These are phyloP conservation scores for Archocentrus centrarchus DNA, from an alignment of 2,113 vertebrate genomes.

Conservation along the genomic window DNA sequence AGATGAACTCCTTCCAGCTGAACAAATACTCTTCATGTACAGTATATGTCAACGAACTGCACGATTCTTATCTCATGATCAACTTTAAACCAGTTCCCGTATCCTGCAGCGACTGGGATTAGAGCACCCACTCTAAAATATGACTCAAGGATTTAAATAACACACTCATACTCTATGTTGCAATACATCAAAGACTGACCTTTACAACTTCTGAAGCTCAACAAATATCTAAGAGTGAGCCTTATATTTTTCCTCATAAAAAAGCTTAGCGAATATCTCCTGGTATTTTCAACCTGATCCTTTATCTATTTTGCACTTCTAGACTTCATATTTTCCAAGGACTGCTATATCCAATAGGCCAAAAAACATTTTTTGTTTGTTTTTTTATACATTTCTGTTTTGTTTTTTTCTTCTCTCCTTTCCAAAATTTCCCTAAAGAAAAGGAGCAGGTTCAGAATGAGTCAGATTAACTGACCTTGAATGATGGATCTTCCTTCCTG, in stretches of 20 bases:
- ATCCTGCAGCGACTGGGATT: constrained; percentile 36
- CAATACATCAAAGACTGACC: constrained; percentile 46
- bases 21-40: constrained; percentile 59
- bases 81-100: constrained; percentile 52
- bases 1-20: constrained; percentile 51
- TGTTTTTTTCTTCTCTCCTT: background rate
- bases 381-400: background rate
- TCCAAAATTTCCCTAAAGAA: background rate
- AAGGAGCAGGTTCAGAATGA: background rate
- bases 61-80: constrained; percentile 45
- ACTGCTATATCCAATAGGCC: background rate
- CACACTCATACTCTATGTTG: background rate
- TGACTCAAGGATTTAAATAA: constrained; percentile 42
- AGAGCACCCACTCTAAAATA: constrained; percentile 47
- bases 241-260: background rate
- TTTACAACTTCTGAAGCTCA: constrained; percentile 21
- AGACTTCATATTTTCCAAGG: background rate
- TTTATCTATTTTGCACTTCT: background rate
- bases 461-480: constrained; percentile 46
- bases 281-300: constrained; percentile 6
- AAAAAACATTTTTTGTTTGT: background rate
- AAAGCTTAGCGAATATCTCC: background rate
- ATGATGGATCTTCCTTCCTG: constrained; percentile 30
- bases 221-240: constrained; percentile 17
- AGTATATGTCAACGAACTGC: constrained; percentile 62